These are phyloP conservation scores for Salpingus planirostris DNA, from an alignment of 2,888 invertebrate species.

Conservation along the genomic window DNA sequence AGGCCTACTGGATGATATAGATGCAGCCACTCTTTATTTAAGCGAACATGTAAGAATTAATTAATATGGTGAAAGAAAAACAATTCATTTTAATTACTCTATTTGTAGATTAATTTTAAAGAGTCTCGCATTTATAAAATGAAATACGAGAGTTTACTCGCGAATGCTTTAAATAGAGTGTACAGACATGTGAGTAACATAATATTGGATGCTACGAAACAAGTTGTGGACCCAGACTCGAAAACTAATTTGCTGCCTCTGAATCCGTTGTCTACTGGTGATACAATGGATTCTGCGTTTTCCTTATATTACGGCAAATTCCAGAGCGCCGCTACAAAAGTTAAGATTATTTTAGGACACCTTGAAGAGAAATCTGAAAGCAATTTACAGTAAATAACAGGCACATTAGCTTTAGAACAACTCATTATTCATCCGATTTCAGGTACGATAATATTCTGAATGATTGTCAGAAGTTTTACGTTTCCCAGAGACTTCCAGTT, in stretches of 20 bases:
- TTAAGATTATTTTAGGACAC: constrained; percentile 71
- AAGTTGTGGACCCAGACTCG: constrained; percentile 47
- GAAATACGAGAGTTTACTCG: constrained; percentile 77
- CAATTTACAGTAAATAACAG: constrained; percentile 59
- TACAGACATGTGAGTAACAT: constrained; percentile 70
- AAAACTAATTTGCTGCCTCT: constrained; percentile 24
- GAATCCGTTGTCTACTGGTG: constrained; percentile 29
- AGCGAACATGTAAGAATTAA: constrained; percentile 56
- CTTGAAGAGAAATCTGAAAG: constrained; percentile 68
- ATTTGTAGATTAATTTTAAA: constrained; percentile 57
- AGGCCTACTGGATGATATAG: constrained; percentile 71
- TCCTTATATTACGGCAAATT: constrained; percentile 92
- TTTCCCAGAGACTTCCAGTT: constrained; percentile 56
- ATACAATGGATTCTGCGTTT: constrained; percentile 56
- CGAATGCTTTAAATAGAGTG: constrained; percentile 69
- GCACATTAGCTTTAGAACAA: neutral
- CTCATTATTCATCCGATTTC: too few species aligned
- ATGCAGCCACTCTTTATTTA: constrained; percentile 79
- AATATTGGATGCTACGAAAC: constrained; percentile 70
- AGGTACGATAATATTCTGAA: constrained; percentile 57
- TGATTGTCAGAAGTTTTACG: constrained; percentile 79
- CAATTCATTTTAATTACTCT: constrained; percentile 10
- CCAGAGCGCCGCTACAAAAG: constrained; percentile 80
- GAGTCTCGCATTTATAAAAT: constrained; percentile 75
- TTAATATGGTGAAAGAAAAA: constrained; percentile 1